Conservation (phyloP, 1,140 invertebrate species). For the Pseudomyrmex dendroicus region DNA sequence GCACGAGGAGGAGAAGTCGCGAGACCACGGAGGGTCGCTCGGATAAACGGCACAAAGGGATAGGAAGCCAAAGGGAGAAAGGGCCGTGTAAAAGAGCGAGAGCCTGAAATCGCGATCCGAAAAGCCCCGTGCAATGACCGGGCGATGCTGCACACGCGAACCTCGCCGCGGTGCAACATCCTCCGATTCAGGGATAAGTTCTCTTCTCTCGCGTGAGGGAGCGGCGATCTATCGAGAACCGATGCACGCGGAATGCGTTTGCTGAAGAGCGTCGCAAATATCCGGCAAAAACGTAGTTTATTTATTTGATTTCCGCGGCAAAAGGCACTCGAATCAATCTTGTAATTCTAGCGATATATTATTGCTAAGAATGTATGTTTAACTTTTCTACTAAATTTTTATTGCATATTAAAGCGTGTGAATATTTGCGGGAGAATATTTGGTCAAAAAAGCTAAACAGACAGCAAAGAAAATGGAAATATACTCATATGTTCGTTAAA, state of each 20-base stretch:
- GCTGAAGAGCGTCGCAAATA: slow-evolving; percentile 5
- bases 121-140: slow-evolving; percentile 81
- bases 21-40: slow-evolving; percentile 56
- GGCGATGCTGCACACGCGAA: slow-evolving; percentile 72
- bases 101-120: slow-evolving; percentile 75
- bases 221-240: slow-evolving; percentile 21
- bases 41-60: slow-evolving; percentile 78
- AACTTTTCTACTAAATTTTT: background rate
- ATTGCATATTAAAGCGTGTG: background rate
- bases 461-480: background rate
- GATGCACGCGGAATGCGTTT: background rate
- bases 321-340: background rate
- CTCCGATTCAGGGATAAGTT: slow-evolving; percentile 32
- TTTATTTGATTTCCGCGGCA: background rate
- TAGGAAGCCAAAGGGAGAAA: slow-evolving; percentile 58
- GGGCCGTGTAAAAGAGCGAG: slow-evolving; percentile 61
- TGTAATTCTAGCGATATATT: background rate
- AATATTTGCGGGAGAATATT: background rate
- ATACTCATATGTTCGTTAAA: too few relatives aligned
- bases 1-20: slow-evolving; percentile 38
- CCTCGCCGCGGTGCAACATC: slow-evolving; percentile 43
- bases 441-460: background rate
- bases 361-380: background rate
- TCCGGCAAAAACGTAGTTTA: background rate
- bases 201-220: slow-evolving; percentile 15